Evolutionary conservation across 2,888 invertebrate species (phyloP), one percentile per base, ranked within the genome.

Genomic region (Thysanoteuthis rhombus): DNA sequence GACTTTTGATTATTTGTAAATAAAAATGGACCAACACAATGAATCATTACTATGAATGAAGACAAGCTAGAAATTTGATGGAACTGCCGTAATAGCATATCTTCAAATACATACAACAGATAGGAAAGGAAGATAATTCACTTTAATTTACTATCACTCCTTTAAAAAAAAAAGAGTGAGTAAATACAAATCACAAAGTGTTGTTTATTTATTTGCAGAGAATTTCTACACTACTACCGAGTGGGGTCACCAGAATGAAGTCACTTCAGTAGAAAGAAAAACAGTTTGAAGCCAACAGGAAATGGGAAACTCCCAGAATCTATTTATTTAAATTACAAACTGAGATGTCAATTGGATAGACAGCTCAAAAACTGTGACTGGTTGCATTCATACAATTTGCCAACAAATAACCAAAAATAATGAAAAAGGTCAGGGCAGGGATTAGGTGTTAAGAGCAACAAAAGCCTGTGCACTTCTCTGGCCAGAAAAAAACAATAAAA

Each of bases 211-310:
- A 75, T 36, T 36, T 75, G 75, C 75, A 75, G 75, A 75, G 75
- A n/a, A 8, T 75, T 75, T 36, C 75, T 75, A 75, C n/a, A 75
- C n/a, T 75, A 75, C 75, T 75, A 75, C n/a, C 12, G 12, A 75
- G 75, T 75, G 75, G n/a, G n/a, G 75, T 19, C n/a, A 75, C n/a
- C 19, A 75, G 28, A 58, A 58, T 58, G 58, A 58, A 36, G 36
- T 16, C n/a, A n/a, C n/a, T 94, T 94, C 10, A 94, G 93, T 25
- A 93, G 90, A 92, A 95, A 94, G 90, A 95, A 94, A 22, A 95
- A 93, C 8, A 95, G 94, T 94, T 94, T 95, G 93, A 95, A 95
- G 94, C 75, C 75, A 75, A 75, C 12, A 75, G 75, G 75, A n/a
- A 75, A 75, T 75, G 36, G 75, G 75, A n/a, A 75, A 75, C n/a